Percentiles rank a stretch among this genome's conserved stretches.
Evolutionary conservation across 2,113 vertebrate genomes (phyloP).

Genomic region (Pontoporia blainvillei): DNA sequence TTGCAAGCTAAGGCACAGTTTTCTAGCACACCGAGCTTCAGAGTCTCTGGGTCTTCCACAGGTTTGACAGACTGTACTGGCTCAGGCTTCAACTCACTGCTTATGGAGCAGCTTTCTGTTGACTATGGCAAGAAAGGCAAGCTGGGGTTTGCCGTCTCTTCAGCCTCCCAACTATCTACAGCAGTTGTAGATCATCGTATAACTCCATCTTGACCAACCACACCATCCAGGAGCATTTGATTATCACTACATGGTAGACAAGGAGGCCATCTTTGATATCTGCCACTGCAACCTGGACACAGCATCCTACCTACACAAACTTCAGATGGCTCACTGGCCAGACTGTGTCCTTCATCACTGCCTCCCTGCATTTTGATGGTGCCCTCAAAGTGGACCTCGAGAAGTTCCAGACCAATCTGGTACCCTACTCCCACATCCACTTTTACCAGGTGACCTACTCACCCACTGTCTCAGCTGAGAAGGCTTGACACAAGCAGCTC

Average conservation of each 20-base stretch:
- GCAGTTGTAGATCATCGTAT: neutral
- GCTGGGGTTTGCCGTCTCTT: neutral
- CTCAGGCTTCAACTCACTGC: neutral
- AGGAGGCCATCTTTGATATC: neutral
- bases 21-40: neutral
- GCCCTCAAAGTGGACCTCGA: neutral
- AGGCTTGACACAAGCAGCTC: neutral
- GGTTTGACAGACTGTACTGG: neutral
- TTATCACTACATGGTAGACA: too few relatives aligned
- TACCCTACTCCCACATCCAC: too few relatives aligned
- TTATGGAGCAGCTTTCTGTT: neutral
- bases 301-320: neutral
- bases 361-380: neutral
- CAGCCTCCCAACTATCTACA: neutral
- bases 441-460: neutral
- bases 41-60: neutral
- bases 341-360: conserved; percentile 64
- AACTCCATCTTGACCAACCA: neutral
- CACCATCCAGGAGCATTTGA: neutral
- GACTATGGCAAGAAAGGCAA: neutral
- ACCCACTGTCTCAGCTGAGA: neutral
- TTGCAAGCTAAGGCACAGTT: neutral
- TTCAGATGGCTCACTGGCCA: neutral
- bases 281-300: neutral
- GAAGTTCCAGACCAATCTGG: neutral